These are phyloP conservation scores for Margaritifera margaritifera DNA, from an alignment of 2,888 invertebrate species.

Conservation along the genomic window DNA sequence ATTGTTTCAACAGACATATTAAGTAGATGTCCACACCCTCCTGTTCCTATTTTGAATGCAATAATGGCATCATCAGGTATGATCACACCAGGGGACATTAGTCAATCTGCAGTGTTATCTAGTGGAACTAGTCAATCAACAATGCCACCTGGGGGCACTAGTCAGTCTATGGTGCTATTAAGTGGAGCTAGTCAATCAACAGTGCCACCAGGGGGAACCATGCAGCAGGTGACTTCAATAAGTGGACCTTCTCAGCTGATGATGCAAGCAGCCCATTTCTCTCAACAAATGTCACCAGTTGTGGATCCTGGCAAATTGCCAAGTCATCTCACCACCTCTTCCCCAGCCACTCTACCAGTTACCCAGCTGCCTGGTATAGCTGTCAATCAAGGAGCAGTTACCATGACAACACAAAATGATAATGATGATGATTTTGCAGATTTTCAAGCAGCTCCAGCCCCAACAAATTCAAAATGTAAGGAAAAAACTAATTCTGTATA, in stretches of 20 bases:
- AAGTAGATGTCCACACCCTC: constrained; percentile 61
- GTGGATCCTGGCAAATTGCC: too few relatives aligned
- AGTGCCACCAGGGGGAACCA: too few relatives aligned
- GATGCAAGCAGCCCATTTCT: too few relatives aligned
- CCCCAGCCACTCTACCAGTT: constrained; percentile 33
- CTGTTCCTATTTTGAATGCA: constrained; percentile 60
- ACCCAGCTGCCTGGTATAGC: constrained; percentile 33
- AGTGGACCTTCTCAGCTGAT: neutral
- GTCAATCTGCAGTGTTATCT: too few relatives aligned
- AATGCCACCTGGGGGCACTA: too few relatives aligned
- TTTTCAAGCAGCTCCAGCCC: constrained; percentile 60
- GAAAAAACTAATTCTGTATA: too few relatives aligned
- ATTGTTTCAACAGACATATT: constrained; percentile 60
- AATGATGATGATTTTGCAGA: constrained; percentile 68
- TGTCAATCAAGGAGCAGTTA: constrained; percentile 22
- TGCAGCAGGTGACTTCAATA: too few relatives aligned
- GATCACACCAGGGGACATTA: constrained; percentile 2
- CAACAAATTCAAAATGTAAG: neutral
- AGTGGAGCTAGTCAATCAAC: too few relatives aligned
- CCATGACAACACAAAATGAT: constrained; percentile 19
- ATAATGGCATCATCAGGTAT: constrained; percentile 13
- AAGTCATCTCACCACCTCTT: constrained; percentile 3
- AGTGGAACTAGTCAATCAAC: too few relatives aligned
- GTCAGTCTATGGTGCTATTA: too few relatives aligned
- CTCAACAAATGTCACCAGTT: too few relatives aligned